These are phyloP conservation scores for Gerosis bhagava DNA, from an alignment of 2,888 invertebrate species.

Conservation along the genomic window DNA sequence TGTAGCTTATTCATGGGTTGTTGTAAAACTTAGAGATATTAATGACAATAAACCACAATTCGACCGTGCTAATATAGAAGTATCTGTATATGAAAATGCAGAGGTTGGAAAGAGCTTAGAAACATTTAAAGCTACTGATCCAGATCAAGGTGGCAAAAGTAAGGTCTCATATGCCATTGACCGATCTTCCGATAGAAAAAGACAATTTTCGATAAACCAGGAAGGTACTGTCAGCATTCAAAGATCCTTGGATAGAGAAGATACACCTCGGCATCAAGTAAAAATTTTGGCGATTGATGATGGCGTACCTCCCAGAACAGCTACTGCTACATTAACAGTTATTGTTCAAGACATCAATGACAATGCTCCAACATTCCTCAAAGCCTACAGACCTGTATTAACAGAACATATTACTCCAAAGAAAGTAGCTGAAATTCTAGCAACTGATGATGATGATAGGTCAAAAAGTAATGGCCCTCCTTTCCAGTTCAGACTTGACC, in stretches of 20 bases:
- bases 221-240: constrained; percentile 98
- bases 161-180: constrained; percentile 96
- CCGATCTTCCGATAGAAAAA: constrained; percentile 94
- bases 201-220: constrained; percentile 97
- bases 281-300: constrained; percentile 98
- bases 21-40: constrained; percentile 95
- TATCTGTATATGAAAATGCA: constrained; percentile 95
- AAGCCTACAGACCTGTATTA: constrained; percentile 95
- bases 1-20: constrained; percentile 97
- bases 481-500: constrained; percentile 96
- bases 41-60: constrained; percentile 99
- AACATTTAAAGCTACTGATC: constrained; percentile 97
- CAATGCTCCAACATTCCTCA: constrained; percentile 96
- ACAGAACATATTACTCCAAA: constrained; percentile 96
- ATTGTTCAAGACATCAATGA: constrained; percentile 98
- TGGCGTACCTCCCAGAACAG: constrained; percentile 95
- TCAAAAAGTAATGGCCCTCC: constrained; percentile 98
- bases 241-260: constrained; percentile 95
- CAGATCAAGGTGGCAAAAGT: constrained; percentile 96
- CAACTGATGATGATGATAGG: constrained; percentile 96
- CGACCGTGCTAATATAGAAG: constrained; percentile 96
- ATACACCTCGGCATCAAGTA: constrained; percentile 97
- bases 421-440: constrained; percentile 95
- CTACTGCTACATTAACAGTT: constrained; percentile 96
- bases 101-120: constrained; percentile 95